These are phyloP conservation scores for Seira ritae DNA, from an alignment of 2,888 invertebrate genomes.

Conservation along the genomic window DNA sequence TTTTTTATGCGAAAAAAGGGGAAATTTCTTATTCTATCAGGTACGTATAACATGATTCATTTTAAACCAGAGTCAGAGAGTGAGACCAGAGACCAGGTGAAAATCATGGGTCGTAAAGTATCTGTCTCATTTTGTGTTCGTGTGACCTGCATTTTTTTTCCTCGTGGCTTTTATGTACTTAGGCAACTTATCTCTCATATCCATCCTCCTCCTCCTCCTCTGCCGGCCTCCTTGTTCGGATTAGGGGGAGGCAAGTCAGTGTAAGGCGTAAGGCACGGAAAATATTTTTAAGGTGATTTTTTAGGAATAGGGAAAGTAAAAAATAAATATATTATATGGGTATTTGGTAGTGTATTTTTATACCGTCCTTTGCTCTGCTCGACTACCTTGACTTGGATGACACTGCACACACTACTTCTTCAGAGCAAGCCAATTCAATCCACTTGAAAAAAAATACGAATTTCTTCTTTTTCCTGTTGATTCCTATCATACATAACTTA, in stretches of 20 bases:
- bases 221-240: too few relatives aligned
- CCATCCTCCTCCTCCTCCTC: constrained; percentile 25
- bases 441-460: too few relatives aligned
- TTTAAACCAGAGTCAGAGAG: too few relatives aligned
- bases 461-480: too few relatives aligned
- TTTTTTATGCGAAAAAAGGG: too few relatives aligned
- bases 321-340: constrained; percentile 21
- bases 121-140: constrained; percentile 44
- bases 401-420: constrained; percentile 46
- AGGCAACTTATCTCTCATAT: too few relatives aligned
- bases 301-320: constrained; percentile 49
- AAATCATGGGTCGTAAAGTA: constrained; percentile 47
- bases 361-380: constrained; percentile 58
- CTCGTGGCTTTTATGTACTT: background rate
- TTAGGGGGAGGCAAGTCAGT: constrained; percentile 50
- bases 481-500: too few relatives aligned
- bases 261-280: too few relatives aligned
- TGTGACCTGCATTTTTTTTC: constrained; percentile 57
- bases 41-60: too few relatives aligned
- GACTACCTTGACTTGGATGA: constrained; percentile 56
- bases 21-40: too few relatives aligned
- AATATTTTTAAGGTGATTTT: background rate
- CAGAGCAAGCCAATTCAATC: constrained; percentile 22
- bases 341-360: constrained; percentile 35
- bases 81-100: constrained; percentile 4